A percentile compares a stretch with the other conserved stretches of the same genome.
Conservation (phyloP, 2,888 invertebrate species). For the Drosophila phalerata region DNA sequence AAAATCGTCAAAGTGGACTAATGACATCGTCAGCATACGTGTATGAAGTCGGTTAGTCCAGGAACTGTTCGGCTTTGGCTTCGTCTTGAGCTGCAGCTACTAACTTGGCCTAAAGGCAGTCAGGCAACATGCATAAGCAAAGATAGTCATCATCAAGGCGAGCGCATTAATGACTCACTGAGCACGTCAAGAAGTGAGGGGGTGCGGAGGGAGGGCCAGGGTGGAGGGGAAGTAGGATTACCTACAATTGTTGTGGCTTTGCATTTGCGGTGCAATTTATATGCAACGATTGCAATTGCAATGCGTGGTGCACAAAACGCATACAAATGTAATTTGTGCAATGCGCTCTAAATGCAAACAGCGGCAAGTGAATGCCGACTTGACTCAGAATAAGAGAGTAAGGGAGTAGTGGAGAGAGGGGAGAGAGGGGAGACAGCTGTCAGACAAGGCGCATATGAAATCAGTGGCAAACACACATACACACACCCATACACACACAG, state of each 20-base stretch:
- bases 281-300: conserved; percentile 80
- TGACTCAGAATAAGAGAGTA: not conserved
- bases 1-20: conserved; percentile 41
- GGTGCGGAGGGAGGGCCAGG: not conserved
- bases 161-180: conserved; percentile 74
- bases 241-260: conserved; percentile 74
- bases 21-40: conserved; percentile 48
- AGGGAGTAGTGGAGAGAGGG: not conserved
- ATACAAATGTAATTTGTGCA: conserved; percentile 78
- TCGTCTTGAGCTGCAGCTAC: conserved; percentile 1
- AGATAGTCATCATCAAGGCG: conserved; percentile 78
- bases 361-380: conserved; percentile 28
- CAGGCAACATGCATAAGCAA: conserved; percentile 70
- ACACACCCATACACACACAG: conserved; percentile 22
- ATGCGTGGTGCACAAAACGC: conserved; percentile 78
- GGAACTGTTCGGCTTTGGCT: not conserved
- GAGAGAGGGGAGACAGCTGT: conserved; percentile 18
- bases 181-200: not conserved
- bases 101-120: conserved; percentile 29
- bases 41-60: conserved; percentile 35
- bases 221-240: not conserved
- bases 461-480: conserved; percentile 52
- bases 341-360: conserved; percentile 68
- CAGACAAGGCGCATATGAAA: conserved; percentile 72
- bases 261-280: conserved; percentile 77